phyloP scores from a whole-genome alignment of 1,140 invertebrate genomes.

The Drosophila bifasciata region DNA sequence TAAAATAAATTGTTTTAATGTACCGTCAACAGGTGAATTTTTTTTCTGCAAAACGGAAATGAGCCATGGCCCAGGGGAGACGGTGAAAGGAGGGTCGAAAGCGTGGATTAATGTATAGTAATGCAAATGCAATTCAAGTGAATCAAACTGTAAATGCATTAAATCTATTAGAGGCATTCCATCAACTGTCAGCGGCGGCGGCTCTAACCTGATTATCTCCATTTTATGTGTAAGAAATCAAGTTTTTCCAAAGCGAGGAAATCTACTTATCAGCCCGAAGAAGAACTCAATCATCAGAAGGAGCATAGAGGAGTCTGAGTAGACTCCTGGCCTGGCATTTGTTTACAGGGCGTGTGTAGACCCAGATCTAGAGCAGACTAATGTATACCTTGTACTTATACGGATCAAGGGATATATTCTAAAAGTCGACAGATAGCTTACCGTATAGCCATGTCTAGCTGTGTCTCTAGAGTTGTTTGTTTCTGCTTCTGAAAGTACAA shows the following conservation, averaged over 20 bases:
- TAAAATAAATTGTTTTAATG: slow-evolving; percentile 29
- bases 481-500: no score
- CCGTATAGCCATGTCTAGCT: no score
- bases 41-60: slow-evolving; percentile 33
- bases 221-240: slow-evolving; percentile 26
- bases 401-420: no score
- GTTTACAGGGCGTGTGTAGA: no score
- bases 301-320: slow-evolving; percentile 12
- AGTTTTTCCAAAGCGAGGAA: slow-evolving; percentile 35
- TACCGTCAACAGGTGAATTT: slow-evolving; percentile 40
- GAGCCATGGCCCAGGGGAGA: slow-evolving; percentile 14
- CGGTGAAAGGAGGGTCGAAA: neutral
- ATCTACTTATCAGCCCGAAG: slow-evolving; percentile 53
- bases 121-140: slow-evolving; percentile 33
- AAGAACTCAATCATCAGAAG: slow-evolving; percentile 33
- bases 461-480: no score
- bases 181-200: slow-evolving; percentile 8
- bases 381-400: no score
- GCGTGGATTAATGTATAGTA: slow-evolving; percentile 19
- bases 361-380: no score
- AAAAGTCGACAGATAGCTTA: no score
- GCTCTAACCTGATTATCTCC: slow-evolving; percentile 36
- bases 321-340: neutral
- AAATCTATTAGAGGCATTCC: slow-evolving; percentile 33
- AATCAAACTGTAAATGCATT: slow-evolving; percentile 35